These are phyloP conservation scores for Drosophila suzukii DNA, from an alignment of 1,140 invertebrate species.

Conservation along the genomic window DNA sequence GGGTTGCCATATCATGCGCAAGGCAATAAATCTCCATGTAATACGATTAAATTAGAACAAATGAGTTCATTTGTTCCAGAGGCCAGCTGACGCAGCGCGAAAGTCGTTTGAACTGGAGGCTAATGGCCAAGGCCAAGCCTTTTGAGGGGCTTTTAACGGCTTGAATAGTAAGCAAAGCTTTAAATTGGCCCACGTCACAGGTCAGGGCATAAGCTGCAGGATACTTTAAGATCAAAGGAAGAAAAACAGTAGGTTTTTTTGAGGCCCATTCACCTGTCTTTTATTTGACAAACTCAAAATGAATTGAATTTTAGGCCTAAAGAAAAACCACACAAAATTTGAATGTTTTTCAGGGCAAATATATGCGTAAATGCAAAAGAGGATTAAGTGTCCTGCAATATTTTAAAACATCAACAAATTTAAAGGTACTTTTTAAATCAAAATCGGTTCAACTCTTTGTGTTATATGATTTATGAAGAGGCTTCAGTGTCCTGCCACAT, in stretches of 20 bases:
- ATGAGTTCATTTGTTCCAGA: constrained; percentile 74
- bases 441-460: no score
- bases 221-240: constrained; percentile 14
- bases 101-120: constrained; percentile 13
- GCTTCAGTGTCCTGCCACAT: no score
- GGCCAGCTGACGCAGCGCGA: constrained; percentile 41
- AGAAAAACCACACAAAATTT: background rate
- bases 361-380: background rate
- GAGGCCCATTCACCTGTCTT: background rate
- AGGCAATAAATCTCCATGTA: constrained; percentile 75
- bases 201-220: constrained; percentile 16
- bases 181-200: constrained; percentile 25
- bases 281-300: constrained; percentile 10
- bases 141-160: constrained; percentile 16
- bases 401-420: no score
- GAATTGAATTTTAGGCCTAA: background rate
- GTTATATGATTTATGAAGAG: no score
- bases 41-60: constrained; percentile 80
- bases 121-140: constrained; percentile 20
- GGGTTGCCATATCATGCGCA: constrained; percentile 69
- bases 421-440: background rate
- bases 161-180: constrained; percentile 16
- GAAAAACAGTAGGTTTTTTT: background rate
- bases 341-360: background rate
- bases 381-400: no score